These are phyloP conservation scores for Anarhynchus alexandrinus DNA, from an alignment of 2,113 vertebrate genomes.

Conservation along the genomic window DNA sequence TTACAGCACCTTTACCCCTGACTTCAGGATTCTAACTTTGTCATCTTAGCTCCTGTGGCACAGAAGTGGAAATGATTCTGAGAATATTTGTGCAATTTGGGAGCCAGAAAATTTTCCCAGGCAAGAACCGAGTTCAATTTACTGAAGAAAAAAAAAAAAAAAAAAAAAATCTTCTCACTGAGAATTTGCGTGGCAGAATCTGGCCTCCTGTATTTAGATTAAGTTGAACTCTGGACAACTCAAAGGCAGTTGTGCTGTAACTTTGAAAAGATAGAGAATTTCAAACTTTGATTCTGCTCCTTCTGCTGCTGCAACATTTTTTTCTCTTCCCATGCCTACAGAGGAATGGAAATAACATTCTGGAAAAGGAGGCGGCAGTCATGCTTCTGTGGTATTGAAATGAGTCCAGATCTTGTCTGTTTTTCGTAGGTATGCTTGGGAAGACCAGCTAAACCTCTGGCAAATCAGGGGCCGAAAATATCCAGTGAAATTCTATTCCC, in stretches of 20 bases:
- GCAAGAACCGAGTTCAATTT: not conserved
- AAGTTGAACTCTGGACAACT: not conserved
- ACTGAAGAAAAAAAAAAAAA: not conserved
- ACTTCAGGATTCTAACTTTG: not conserved
- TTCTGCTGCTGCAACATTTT: not conserved
- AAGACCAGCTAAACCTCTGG: constrained; percentile 15
- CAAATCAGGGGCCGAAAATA: constrained; percentile 14
- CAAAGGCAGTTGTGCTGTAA: not conserved
- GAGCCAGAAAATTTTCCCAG: not conserved
- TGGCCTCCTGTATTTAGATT: not conserved
- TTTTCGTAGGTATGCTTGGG: constrained; percentile 15
- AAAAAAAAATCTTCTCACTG: not conserved
- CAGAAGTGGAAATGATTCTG: not conserved
- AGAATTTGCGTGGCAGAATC: not conserved
- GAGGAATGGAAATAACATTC: not conserved
- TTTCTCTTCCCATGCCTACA: not conserved
- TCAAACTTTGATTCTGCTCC: not conserved
- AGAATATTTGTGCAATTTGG: not conserved
- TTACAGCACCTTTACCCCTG: not conserved
- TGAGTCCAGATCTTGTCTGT: not conserved
- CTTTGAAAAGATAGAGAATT: not conserved
- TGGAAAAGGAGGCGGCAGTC: not conserved
- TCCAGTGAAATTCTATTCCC: not conserved
- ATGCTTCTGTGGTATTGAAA: constrained; percentile 15
- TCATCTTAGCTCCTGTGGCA: not conserved